Conservation (phyloP, 2,113 vertebrate species). For the Phyllostomus hastatus region DNA sequence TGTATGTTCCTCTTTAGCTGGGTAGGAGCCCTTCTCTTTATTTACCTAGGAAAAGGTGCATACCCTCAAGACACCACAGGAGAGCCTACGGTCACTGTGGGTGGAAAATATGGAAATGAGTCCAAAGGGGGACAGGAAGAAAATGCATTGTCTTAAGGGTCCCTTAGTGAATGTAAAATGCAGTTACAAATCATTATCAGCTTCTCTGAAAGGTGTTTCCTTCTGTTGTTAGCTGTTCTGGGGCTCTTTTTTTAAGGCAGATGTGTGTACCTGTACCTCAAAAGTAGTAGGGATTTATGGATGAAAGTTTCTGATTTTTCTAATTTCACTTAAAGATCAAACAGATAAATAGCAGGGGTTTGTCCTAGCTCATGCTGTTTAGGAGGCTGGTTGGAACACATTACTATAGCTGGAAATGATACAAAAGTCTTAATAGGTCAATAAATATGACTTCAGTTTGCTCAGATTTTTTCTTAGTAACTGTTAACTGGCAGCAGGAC, state of each 20-base stretch:
- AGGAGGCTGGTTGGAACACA: not conserved
- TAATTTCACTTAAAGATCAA: not conserved
- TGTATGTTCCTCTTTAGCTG: not conserved
- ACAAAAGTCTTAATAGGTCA: not conserved
- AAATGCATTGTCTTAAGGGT: not conserved
- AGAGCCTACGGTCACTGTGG: not conserved
- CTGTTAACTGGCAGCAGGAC: not conserved
- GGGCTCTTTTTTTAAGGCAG: not conserved
- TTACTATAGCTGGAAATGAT: not conserved
- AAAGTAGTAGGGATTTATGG: not conserved
- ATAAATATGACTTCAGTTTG: not conserved
- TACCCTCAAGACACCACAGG: not conserved
- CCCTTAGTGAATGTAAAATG: not conserved
- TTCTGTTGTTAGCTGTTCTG: not conserved
- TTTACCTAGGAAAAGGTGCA: not conserved
- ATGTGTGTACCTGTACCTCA: not conserved
- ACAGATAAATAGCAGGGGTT: not conserved
- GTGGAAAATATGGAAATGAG: not conserved
- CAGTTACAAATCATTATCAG: not conserved
- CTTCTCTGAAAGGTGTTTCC: not conserved
- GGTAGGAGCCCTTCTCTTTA: not conserved
- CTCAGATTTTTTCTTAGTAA: not conserved
- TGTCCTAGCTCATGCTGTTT: not conserved
- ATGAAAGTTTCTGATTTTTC: not conserved
- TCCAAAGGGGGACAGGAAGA: not conserved